Evolutionary conservation across 2,888 invertebrate genomes (phyloP), one percentile per base, ranked within the genome.

Genomic region (Tachina grossa): DNA sequence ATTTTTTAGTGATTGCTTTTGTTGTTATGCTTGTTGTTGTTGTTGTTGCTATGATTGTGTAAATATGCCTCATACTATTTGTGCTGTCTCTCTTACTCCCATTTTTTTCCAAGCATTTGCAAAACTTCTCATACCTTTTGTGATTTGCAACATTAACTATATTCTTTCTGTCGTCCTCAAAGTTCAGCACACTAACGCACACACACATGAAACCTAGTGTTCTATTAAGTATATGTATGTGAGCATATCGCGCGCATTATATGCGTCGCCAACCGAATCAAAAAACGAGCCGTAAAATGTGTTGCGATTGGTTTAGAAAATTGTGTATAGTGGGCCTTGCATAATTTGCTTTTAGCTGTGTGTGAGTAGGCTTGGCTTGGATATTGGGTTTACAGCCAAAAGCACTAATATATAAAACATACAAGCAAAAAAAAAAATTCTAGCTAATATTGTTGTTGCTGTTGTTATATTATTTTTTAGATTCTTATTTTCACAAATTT

Each of bases 251-350:
- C 87, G 86, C 89, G 87, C 87, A 87, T 87, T 88, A 85, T 85
- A 85, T 85, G 85, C 85, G 85, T 85, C 85, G 85, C 85, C 85
- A 85, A 85, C 85, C 85, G 85, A 85, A 85, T 80, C 83, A 85
- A 80, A 83, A 85, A 83, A 85, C 85, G 83, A 85, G 83, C 85
- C 85, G 85, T 85, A 85, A 83, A 85, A 85, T 85, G 85, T 85
- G 83, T 83, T 91, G 89, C 91, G 91, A 91, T 91, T 91, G 91
- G 91, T 89, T 91, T 91, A 91, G 91, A 91, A 91, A 91, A 89
- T 90, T 89, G 83, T 85, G 76, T 80, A 79, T 80, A 72, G 85
- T 83, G 85, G 85, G 85, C 85, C 85, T 85, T 85, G 49, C 51
- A 61, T 51, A 22, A 89, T 90, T 89, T 88, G 43, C 74, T 85